phyloP scores from a whole-genome alignment of 2,113 vertebrate genomes.

The Oreochromis aureus region DNA sequence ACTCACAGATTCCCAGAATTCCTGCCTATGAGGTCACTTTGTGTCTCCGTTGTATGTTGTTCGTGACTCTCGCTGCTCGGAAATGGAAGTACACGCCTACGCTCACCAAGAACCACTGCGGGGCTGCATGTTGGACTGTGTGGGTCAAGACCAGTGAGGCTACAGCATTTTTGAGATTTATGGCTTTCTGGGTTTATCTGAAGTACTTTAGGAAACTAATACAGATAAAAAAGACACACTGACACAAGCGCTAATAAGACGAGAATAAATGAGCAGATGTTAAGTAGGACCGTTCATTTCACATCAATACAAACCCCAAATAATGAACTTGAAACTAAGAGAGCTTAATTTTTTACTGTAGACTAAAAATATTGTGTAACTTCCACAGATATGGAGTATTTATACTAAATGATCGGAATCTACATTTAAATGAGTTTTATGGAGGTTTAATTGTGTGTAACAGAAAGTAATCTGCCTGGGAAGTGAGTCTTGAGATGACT shows the following conservation, averaged over 20 bases:
- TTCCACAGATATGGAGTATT: not conserved
- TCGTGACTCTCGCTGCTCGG: conserved; percentile 3
- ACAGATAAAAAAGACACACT: not conserved
- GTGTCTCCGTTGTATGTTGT: not conserved
- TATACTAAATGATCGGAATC: not conserved
- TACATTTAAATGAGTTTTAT: not conserved
- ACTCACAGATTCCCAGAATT: conserved; percentile 61
- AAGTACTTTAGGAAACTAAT: not conserved
- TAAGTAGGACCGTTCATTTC: not conserved
- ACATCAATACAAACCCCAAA: not conserved
- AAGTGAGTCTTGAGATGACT: not conserved
- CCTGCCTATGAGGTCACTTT: conserved; percentile 50
- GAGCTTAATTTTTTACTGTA: not conserved
- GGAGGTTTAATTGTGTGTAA: not conserved
- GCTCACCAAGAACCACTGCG: not conserved
- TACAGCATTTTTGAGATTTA: not conserved
- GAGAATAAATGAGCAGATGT: not conserved
- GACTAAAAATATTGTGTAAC: not conserved
- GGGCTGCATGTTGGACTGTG: not conserved
- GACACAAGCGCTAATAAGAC: not conserved
- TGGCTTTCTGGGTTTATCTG: not conserved
- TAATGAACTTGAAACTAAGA: not conserved
- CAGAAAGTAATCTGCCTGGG: not conserved
- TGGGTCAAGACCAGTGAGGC: not conserved
- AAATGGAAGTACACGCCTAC: not conserved